Base-by-base conservation (phyloP, 2,888 invertebrate species). In the Conops quadrifasciatus region DNA sequence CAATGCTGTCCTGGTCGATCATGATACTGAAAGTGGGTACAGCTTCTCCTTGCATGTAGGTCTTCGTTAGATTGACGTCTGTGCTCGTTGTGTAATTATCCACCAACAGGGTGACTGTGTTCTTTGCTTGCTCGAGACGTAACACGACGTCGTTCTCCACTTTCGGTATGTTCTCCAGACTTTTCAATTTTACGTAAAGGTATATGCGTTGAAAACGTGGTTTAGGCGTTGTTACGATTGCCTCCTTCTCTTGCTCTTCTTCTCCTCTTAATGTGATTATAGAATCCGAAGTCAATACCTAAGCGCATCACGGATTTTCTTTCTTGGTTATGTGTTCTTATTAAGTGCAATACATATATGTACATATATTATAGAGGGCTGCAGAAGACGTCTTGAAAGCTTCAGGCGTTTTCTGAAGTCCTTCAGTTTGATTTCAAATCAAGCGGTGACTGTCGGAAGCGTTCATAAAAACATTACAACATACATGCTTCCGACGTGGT, bases 1-100 rank as follows among this genome's bases (percentile, higher is more conserved):
- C 78, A 15, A 82, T 73, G 28, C 74, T 77, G n/a, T 82, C 83
- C 72, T 83, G 83, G 26, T 78, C 74, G 13, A 82, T 76, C 7
- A 78, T 79, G 63, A 82, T 45, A 0, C 81, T 78, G 65, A 82
- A 82, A 0, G 78, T 78, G 0, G 83, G 82, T 15, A 74, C 77
- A 4, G 75, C 65, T 36, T 69, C 24, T 3, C 36, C 51, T 16
- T 53, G 26, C 28, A 28, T 13, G 16, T 26, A 58, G 28, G 58
- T 58, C 59, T 80, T 76, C 1, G 75, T 36, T 45, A 80, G 58
- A 24, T 79, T 75, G 24, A 82, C 79, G 0, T 79, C 73, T 24
- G 80, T 82, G 9, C 79, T 76, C 2, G 66, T 72, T 21, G 80
- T 81, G n/a, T 80, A 82, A 16, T 75, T 75, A 36, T 82, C 82